Conservation (phyloP, 2,888 invertebrate genomes). For the Fabriciana adippe region DNA sequence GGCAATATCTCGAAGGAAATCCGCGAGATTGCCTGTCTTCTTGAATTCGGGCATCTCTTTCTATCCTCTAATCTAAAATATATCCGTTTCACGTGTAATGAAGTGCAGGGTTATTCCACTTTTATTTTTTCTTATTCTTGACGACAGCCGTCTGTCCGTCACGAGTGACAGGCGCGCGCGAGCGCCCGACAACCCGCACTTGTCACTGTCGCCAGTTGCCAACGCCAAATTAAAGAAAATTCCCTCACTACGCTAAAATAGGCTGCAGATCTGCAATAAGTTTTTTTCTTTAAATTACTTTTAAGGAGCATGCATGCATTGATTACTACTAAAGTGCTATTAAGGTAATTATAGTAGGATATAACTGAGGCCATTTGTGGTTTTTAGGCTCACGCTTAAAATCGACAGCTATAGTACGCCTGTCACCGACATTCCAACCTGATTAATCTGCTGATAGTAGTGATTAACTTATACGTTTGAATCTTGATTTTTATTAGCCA, state of each 20-base stretch:
- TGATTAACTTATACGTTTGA: constrained; percentile 12
- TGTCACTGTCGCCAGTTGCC: constrained; percentile 59
- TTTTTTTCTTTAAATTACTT: constrained; percentile 37
- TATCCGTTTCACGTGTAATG: constrained; percentile 48
- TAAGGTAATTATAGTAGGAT: constrained; percentile 27
- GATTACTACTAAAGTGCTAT: constrained; percentile 32
- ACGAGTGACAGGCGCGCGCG: constrained; percentile 59
- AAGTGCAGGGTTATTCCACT: constrained; percentile 53
- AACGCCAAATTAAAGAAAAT: constrained; percentile 69
- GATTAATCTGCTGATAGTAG: constrained; percentile 18
- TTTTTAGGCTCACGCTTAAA: constrained; percentile 26
- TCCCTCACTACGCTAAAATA: constrained; percentile 57
- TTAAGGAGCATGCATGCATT: constrained; percentile 31
- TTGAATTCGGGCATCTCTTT: constrained; percentile 49
- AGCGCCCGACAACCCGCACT: constrained; percentile 53
- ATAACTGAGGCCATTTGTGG: constrained; percentile 20
- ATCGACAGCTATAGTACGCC: constrained; percentile 22
- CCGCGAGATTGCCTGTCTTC: constrained; percentile 51
- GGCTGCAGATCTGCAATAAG: constrained; percentile 48
- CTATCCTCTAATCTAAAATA: constrained; percentile 34
- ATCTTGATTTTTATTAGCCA: not conserved
- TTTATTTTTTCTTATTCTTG: constrained; percentile 57
- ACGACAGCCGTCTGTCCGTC: constrained; percentile 62
- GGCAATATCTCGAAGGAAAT: constrained; percentile 52
- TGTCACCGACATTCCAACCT: constrained; percentile 26